Base-by-base conservation (phyloP, 2,113 vertebrate species). In the Chaetops frenatus region DNA sequence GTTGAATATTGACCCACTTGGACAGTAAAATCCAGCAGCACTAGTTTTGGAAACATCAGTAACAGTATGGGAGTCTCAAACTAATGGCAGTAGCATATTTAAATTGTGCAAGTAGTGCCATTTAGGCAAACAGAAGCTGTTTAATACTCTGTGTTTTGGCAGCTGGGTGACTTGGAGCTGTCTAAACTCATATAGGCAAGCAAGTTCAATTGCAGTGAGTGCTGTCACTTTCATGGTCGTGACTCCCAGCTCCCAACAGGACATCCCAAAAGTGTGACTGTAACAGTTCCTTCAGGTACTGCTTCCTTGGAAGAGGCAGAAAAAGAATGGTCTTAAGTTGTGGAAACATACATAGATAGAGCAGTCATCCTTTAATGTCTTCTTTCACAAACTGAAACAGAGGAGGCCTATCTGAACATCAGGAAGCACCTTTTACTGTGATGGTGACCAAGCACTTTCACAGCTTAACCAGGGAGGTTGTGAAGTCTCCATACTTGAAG, bases 151-250 rank as follows among this genome's bases (percentile, higher is more conserved):
- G 25, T 8, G 21, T 86, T 91, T 86, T 74, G 56, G 22, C 64
- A 67, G 17, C 58, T 77, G 53, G 7, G 12, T 58, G 27, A 44
- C n/a, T 60, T 8, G 8, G 10, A 64, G 13, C 4, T 67, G 18
- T 40, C 23, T 66, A 9, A 72, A 45, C 81, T 62, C 4, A 51
- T 22, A 6, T 38, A 13, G 60, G 36, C 56, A 33, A 11, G 31
- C 23, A 50, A 92, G 33, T 33, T 79, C 23, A 33, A 12, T 38
- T 7, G 6, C 35, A 22, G n/a, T 17, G 40, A n/a, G 42, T 48
- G 35, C 25, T 29, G 0, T 73, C 0, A 1, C 25, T 84, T 86
- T 10, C 38, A 47, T 16, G 3, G 2, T 36, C 8, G 4, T 51
- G 40, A 44, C 6, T 79, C 29, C 29, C 19, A 48, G n/a, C 40